Conservation (phyloP, 2,113 vertebrate species). For the Ciconia maguari region DNA sequence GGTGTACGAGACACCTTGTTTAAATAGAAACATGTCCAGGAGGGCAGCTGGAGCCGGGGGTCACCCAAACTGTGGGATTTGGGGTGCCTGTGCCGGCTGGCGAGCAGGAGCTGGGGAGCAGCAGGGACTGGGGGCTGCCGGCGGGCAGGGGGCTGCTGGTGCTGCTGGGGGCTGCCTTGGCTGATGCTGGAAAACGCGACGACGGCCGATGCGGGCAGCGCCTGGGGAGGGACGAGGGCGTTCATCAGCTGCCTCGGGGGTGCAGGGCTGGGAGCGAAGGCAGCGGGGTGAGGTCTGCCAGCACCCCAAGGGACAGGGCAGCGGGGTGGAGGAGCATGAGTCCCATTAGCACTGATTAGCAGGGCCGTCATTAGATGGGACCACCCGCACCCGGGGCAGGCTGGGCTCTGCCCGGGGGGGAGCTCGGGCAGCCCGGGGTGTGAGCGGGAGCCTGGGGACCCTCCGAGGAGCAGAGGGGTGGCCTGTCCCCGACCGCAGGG, state of each 20-base stretch:
- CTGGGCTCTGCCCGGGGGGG: too few species aligned
- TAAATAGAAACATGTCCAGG: background rate
- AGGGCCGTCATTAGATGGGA: background rate
- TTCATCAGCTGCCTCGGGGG: background rate
- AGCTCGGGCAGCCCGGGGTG: background rate
- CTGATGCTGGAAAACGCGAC: rapidly evolving
- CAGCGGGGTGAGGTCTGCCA: background rate
- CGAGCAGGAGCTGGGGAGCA: background rate
- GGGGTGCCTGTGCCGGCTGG: background rate
- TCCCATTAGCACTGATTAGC: background rate
- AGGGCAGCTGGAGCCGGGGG: background rate
- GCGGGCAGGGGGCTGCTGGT: too few species aligned
- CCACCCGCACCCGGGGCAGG: rapidly evolving
- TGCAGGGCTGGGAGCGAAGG: background rate
- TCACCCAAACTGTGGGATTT: background rate
- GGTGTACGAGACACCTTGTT: background rate
- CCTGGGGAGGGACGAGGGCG: rapidly evolving
- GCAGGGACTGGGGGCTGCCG: background rate
- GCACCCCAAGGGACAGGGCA: background rate
- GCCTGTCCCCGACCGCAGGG: background rate
- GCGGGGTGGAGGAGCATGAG: rapidly evolving
- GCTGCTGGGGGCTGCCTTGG: background rate
- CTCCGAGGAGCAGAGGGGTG: background rate
- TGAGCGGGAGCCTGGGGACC: background rate
- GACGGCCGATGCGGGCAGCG: background rate